Conservation (phyloP, 2,113 vertebrate genomes). For the Xyliphius kryptos region DNA sequence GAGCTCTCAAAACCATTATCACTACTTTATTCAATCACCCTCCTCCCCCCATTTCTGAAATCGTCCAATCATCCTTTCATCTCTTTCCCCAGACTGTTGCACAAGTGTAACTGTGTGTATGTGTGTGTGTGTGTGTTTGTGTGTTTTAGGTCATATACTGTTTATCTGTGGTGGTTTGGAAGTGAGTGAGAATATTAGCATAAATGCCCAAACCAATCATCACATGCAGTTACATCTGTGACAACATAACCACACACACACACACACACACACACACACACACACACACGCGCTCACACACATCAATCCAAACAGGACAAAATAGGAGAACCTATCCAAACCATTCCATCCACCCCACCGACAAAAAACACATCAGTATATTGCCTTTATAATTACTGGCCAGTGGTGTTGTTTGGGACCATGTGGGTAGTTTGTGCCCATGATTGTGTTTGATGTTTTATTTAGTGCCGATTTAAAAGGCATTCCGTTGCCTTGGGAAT, state of each 20-base stretch:
- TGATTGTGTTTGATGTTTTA: constrained; percentile 32
- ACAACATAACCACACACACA: not conserved
- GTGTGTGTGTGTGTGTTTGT: not conserved
- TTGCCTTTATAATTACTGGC: constrained; percentile 23
- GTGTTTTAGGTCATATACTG: constrained; percentile 12
- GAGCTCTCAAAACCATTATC: too few species aligned
- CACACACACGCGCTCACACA: constrained; percentile 4
- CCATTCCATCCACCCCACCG: not conserved
- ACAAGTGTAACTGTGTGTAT: constrained; percentile 19
- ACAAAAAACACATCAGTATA: not conserved
- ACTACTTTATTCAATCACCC: too few species aligned
- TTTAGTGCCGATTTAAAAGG: constrained; percentile 40
- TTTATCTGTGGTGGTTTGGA: constrained; percentile 21
- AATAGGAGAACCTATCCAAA: not conserved
- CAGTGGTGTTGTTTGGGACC: constrained; percentile 15
- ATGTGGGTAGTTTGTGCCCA: constrained; percentile 20
- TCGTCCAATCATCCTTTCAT: constrained; percentile 33
- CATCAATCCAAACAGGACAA: not conserved
- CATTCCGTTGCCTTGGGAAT: constrained; percentile 24
- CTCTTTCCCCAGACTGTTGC: constrained; percentile 22
- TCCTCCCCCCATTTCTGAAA: constrained; percentile 19
- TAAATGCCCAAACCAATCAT: constrained; percentile 31
- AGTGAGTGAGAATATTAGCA: constrained; percentile 20
- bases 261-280: constrained; percentile 7
- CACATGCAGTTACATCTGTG: constrained; percentile 23